A percentile compares a stretch with the other conserved stretches of the same genome.
phyloP scores from a whole-genome alignment of 2,113 vertebrate species.

The Paramormyrops kingsleyae region DNA sequence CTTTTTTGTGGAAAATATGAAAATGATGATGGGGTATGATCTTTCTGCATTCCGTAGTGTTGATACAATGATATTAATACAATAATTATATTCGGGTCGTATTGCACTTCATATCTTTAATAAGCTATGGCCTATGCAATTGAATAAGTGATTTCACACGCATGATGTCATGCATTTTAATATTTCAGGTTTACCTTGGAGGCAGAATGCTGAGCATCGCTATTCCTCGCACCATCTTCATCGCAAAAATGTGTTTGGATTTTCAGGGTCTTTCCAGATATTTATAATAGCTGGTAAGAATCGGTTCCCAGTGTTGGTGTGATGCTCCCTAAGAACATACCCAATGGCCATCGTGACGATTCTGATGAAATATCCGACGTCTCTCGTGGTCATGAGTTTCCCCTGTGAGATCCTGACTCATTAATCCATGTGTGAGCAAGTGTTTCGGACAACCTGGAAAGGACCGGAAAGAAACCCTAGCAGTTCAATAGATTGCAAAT shows the following conservation, averaged over 20 bases:
- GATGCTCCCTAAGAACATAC: not conserved
- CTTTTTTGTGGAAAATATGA: not conserved
- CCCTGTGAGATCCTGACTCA: not conserved
- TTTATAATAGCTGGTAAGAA: not conserved
- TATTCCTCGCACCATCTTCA: not conserved
- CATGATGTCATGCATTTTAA: not conserved
- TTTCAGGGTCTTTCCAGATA: not conserved
- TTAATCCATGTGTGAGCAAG: not conserved
- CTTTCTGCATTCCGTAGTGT: not conserved
- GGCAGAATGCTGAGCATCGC: not conserved
- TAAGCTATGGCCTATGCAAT: not conserved
- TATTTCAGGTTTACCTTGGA: not conserved
- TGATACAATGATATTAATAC: not conserved
- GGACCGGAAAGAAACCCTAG: not conserved
- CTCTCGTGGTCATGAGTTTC: not conserved
- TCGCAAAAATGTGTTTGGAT: not conserved
- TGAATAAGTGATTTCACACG: not conserved
- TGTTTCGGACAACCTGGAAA: not conserved
- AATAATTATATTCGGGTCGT: not conserved
- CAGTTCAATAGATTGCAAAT: not conserved
- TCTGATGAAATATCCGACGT: not conserved
- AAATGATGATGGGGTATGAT: not conserved
- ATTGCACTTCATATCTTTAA: not conserved
- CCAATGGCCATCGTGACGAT: not conserved
- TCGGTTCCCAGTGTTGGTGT: not conserved